phyloP scores from a whole-genome alignment of 2,113 vertebrate species.

The Perca fluviatilis region DNA sequence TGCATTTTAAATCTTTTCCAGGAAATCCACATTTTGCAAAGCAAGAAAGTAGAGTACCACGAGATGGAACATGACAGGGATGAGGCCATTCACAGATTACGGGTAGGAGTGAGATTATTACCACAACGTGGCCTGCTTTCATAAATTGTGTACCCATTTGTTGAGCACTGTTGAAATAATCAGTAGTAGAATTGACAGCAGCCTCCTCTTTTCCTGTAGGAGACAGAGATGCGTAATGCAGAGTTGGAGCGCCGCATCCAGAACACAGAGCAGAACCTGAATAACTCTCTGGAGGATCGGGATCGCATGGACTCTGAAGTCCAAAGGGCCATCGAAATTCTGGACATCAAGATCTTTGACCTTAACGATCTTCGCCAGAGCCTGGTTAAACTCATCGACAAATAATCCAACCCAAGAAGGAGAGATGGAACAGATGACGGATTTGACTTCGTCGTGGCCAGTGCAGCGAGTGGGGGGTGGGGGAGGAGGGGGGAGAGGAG shows the following conservation, averaged over 20 bases:
- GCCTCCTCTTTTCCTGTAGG: conserved; percentile 77
- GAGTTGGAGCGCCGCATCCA: conserved; percentile 91
- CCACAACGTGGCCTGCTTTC: neutral
- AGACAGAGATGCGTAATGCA: conserved; percentile 88
- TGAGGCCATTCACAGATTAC: conserved; percentile 90
- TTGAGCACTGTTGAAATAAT: neutral
- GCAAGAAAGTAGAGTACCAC: conserved; percentile 86
- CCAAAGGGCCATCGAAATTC: conserved; percentile 89
- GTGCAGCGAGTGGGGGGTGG: neutral
- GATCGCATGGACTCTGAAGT: conserved; percentile 90
- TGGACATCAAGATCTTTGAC: conserved; percentile 96
- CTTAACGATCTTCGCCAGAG: conserved; percentile 94
- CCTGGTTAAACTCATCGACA: conserved; percentile 92
- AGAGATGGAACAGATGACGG: conserved; percentile 7
- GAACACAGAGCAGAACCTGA: conserved; percentile 88
- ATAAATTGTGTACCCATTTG: neutral
- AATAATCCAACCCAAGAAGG: conserved; percentile 54
- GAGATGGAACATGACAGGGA: conserved; percentile 88
- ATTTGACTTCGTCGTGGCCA: neutral
- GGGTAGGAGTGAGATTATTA: conserved; percentile 80
- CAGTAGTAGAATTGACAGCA: neutral
- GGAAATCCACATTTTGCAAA: conserved; percentile 95
- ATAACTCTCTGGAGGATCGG: conserved; percentile 86
- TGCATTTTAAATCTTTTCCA: conserved; percentile 63
- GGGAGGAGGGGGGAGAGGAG: too few relatives aligned